Evolutionary conservation across 2,888 invertebrate genomes (phyloP).

Genomic region (Drosophila affinis): DNA sequence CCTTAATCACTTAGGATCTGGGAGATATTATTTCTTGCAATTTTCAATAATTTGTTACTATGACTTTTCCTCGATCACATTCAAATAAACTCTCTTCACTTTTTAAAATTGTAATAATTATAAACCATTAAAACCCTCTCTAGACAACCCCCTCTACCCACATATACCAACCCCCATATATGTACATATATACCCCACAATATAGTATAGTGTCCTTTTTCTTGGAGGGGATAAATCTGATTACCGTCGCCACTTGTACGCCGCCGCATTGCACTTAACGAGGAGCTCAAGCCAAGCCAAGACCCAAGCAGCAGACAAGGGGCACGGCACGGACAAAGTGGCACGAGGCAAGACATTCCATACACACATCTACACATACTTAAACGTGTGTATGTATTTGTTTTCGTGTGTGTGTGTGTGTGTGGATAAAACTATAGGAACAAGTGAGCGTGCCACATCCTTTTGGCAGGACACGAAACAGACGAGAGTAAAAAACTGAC

Average conservation of each 20-base stretch:
- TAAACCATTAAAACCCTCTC: neutral
- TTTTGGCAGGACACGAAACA: slow-evolving; percentile 59
- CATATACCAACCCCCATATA: slow-evolving; percentile 1
- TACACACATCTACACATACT: slow-evolving; percentile 1
- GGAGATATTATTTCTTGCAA: no score
- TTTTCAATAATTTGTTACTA: no score
- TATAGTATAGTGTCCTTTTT: slow-evolving; percentile 23
- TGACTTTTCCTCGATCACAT: no score
- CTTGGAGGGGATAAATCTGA: slow-evolving; percentile 43
- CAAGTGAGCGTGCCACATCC: slow-evolving; percentile 60
- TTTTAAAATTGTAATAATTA: neutral
- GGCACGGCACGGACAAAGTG: slow-evolving; percentile 49
- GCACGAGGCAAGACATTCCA: slow-evolving; percentile 51
- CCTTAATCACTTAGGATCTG: no score
- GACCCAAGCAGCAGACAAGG: slow-evolving; percentile 14
- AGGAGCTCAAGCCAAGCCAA: slow-evolving; percentile 12
- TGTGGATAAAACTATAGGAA: slow-evolving; percentile 52
- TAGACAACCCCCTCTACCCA: neutral
- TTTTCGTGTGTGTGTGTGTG: neutral
- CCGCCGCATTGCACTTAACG: slow-evolving; percentile 62
- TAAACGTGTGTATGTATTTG: neutral
- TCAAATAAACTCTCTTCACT: neutral
- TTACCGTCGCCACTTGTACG: slow-evolving; percentile 51
- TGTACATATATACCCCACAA: neutral
- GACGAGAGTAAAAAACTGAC: slow-evolving; percentile 23